These are phyloP conservation scores for Odontamblyopus lacepedii DNA, from an alignment of 2,797 vertebrate species.

Conservation along the genomic window DNA sequence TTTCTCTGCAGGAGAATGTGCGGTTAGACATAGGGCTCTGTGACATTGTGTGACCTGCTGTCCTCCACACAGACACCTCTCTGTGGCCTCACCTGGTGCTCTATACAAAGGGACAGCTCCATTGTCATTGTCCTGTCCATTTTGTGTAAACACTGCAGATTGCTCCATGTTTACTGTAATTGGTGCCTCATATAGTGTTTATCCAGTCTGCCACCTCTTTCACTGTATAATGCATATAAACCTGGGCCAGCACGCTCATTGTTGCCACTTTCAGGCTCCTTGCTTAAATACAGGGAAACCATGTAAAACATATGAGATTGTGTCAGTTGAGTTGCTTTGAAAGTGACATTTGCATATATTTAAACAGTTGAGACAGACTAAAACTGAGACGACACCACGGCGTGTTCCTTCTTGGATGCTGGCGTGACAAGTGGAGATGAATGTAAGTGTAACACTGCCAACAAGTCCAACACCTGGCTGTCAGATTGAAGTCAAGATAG, in stretches of 20 bases:
- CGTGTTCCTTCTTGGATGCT: conserved; percentile 18
- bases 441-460: conserved; percentile 56
- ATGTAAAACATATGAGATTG: conserved; percentile 4
- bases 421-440: conserved; percentile 64
- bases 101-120: conserved; percentile 44
- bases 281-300: conserved; percentile 8
- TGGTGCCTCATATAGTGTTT: conserved; percentile 59
- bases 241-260: conserved; percentile 36
- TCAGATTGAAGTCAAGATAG: conserved; percentile 75
- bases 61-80: conserved; percentile 45
- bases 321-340: background rate
- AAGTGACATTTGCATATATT: conserved; percentile 20
- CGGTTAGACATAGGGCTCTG: conserved; percentile 27
- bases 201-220: conserved; percentile 49
- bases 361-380: conserved; percentile 18
- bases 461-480: conserved; percentile 81
- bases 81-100: conserved; percentile 63
- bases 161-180: conserved; percentile 72
- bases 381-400: conserved; percentile 28
- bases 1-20: conserved; percentile 19
- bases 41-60: conserved; percentile 8
- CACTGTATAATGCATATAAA: conserved; percentile 50
- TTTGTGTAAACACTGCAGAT: conserved; percentile 54
- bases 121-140: conserved; percentile 43
- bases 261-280: conserved; percentile 24